Conservation (phyloP, 2,113 vertebrate genomes). For the Oxyruncus cristatus region DNA sequence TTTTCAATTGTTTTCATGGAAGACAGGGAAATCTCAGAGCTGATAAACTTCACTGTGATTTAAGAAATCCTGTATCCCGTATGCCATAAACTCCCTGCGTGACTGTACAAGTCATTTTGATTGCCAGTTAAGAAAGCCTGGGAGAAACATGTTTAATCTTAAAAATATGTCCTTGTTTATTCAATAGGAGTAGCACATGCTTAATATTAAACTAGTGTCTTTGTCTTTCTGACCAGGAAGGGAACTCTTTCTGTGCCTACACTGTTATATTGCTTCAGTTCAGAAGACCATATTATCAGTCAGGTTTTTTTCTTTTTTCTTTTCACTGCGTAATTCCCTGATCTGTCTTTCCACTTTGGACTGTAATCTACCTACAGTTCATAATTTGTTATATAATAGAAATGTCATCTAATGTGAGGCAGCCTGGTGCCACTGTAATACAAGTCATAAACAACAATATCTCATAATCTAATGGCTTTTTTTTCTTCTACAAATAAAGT, state of each 20-base stretch:
- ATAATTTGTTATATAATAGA: background rate
- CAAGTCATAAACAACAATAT: constrained; percentile 13
- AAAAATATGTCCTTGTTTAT: background rate
- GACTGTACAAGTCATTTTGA: background rate
- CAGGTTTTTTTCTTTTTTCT: background rate
- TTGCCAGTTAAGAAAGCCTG: background rate
- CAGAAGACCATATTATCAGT: background rate
- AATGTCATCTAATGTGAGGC: constrained; percentile 15
- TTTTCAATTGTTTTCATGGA: background rate
- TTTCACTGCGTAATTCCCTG: background rate
- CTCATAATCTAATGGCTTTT: background rate
- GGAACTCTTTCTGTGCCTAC: background rate
- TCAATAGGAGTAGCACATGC: background rate
- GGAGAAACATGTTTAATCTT: background rate
- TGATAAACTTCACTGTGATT: background rate
- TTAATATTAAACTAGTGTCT: background rate
- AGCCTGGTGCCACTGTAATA: constrained; percentile 23
- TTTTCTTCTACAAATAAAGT: constrained; percentile 24
- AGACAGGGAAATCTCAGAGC: background rate
- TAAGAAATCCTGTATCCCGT: background rate
- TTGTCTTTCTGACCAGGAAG: background rate
- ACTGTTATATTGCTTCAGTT: background rate
- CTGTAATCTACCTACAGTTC: background rate
- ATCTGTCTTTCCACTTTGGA: background rate
- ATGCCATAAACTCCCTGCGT: background rate